Conservation (phyloP, 1,140 invertebrate species). For the Hyposmocoma kahamanoa region DNA sequence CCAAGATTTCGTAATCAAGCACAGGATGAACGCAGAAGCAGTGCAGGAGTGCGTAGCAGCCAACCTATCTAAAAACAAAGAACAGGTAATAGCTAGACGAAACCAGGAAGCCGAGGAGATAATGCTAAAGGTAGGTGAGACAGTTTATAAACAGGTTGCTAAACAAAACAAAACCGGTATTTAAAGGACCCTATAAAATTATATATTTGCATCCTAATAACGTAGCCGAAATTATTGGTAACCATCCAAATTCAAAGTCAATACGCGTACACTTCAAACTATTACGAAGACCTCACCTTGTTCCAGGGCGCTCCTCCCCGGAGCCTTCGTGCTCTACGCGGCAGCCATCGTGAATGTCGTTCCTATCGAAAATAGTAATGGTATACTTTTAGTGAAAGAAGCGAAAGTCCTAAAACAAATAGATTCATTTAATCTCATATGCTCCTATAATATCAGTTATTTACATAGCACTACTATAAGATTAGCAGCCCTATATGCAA, state of each 20-base stretch:
- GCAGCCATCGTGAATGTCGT: neutral
- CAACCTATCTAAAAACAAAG: slow-evolving; percentile 21
- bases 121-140: slow-evolving; percentile 26
- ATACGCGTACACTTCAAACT: slow-evolving; percentile 1
- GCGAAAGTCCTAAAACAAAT: slow-evolving; percentile 1
- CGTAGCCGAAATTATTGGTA: slow-evolving; percentile 27
- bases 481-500: neutral
- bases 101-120: slow-evolving; percentile 17
- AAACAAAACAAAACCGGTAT: slow-evolving; percentile 28
- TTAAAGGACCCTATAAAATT: slow-evolving; percentile 29
- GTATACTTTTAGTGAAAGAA: neutral
- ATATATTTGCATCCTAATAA: slow-evolving; percentile 27
- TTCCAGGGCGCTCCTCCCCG: neutral
- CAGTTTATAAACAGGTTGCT: slow-evolving; percentile 25
- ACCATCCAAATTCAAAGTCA: slow-evolving; percentile 18
- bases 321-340: slow-evolving; percentile 1
- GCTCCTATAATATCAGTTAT: neutral
- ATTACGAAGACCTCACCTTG: slow-evolving; percentile 3
- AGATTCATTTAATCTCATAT: neutral
- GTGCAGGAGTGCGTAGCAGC: slow-evolving; percentile 14
- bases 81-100: slow-evolving; percentile 20
- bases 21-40: slow-evolving; percentile 16
- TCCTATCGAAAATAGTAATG: neutral
- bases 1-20: slow-evolving; percentile 17
- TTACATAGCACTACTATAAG: neutral